phyloP scores from a whole-genome alignment of 2,113 vertebrate species.

The Kryptolebias marmoratus region DNA sequence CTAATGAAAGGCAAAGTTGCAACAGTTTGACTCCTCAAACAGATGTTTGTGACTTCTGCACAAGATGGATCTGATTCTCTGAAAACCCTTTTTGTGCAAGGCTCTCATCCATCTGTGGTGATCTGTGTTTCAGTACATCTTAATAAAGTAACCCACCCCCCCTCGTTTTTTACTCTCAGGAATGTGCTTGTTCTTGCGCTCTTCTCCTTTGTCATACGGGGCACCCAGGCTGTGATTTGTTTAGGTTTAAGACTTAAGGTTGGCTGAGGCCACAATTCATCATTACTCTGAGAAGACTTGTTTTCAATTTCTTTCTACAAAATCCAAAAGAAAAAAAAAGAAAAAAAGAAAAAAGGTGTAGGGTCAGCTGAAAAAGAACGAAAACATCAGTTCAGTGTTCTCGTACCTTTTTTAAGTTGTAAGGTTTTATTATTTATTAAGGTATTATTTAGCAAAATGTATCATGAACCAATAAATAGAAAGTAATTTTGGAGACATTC shows the following conservation, averaged over 20 bases:
- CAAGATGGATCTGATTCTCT: slow-evolving; percentile 76
- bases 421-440: slow-evolving; percentile 7
- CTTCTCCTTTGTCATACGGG: slow-evolving; percentile 76
- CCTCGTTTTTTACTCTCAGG: slow-evolving; percentile 78
- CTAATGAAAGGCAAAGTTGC: slow-evolving; percentile 65
- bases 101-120: slow-evolving; percentile 79
- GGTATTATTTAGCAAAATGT: no score
- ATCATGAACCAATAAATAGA: no score
- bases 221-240: slow-evolving; percentile 78
- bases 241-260: slow-evolving; percentile 79
- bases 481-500: no score
- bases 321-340: slow-evolving; percentile 45
- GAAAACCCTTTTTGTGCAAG: slow-evolving; percentile 67
- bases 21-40: slow-evolving; percentile 70
- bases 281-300: slow-evolving; percentile 78
- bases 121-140: slow-evolving; percentile 83
- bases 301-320: slow-evolving; percentile 62
- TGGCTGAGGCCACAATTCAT: slow-evolving; percentile 79
- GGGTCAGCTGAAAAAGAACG: slow-evolving; percentile 28
- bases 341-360: slow-evolving; percentile 40
- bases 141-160: slow-evolving; percentile 81
- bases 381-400: slow-evolving; percentile 13
- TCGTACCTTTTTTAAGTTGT: slow-evolving; percentile 19
- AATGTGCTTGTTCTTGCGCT: slow-evolving; percentile 84
- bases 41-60: slow-evolving; percentile 70